Conservation (phyloP, 1,140 invertebrate species). For the Maniola jurtina region DNA sequence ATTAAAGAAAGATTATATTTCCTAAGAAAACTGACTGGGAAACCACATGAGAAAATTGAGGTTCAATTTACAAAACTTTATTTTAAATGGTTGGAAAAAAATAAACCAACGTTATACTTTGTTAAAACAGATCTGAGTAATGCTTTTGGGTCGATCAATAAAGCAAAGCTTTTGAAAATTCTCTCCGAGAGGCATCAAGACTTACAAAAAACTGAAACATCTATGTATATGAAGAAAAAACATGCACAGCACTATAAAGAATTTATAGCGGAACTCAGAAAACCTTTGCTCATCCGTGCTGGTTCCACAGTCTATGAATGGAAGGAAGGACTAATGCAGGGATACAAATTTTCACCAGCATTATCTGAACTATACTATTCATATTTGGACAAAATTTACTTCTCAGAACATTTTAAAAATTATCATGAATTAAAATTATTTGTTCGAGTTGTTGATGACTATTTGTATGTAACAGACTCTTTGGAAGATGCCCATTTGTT, state of each 20-base stretch:
- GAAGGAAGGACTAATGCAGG: slow-evolving; percentile 72
- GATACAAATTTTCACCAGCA: slow-evolving; percentile 74
- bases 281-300: slow-evolving; percentile 59
- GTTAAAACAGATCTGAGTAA: slow-evolving; percentile 72
- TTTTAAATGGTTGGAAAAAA: slow-evolving; percentile 51
- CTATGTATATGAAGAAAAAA: slow-evolving; percentile 52
- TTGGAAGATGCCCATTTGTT: slow-evolving; percentile 60
- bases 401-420: slow-evolving; percentile 48
- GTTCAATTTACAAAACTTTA: slow-evolving; percentile 46
- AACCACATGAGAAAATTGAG: slow-evolving; percentile 48
- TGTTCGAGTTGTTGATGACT: slow-evolving; percentile 72
- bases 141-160: slow-evolving; percentile 74
- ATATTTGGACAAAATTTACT: slow-evolving; percentile 62
- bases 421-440: slow-evolving; percentile 55
- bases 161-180: slow-evolving; percentile 54
- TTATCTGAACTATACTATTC: slow-evolving; percentile 73
- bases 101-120: slow-evolving; percentile 72
- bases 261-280: slow-evolving; percentile 57
- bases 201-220: slow-evolving; percentile 51
- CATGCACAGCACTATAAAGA: slow-evolving; percentile 57
- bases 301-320: slow-evolving; percentile 72
- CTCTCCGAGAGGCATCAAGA: slow-evolving; percentile 49
- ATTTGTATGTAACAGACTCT: slow-evolving; percentile 69
- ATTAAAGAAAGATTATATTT: slow-evolving; percentile 57
- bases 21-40: slow-evolving; percentile 50